Conservation (phyloP, 2,888 invertebrate species). For the Pyrrhosoma nymphula region DNA sequence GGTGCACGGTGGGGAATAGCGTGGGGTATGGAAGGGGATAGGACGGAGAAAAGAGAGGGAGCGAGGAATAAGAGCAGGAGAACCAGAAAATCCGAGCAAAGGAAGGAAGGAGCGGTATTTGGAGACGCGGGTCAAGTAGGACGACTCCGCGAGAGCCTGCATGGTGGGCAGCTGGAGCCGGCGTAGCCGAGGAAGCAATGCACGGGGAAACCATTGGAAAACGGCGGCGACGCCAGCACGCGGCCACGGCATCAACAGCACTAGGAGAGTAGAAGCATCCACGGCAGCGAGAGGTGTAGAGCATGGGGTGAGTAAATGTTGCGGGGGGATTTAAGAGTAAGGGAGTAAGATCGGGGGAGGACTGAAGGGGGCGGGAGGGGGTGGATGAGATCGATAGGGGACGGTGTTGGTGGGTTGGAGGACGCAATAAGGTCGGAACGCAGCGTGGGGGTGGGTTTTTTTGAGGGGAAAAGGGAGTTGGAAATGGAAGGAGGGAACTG, state of each 20-base stretch:
- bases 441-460: not conserved
- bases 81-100: not conserved
- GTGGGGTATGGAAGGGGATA: not conserved
- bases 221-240: not conserved
- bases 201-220: no score
- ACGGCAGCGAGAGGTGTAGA: not conserved
- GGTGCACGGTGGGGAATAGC: not conserved
- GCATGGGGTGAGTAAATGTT: not conserved
- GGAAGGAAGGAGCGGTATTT: no score
- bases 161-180: not conserved
- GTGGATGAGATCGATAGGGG: not conserved
- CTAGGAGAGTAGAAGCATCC: not conserved
- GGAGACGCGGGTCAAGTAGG: not conserved
- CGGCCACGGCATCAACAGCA: not conserved
- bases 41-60: not conserved
- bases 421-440: not conserved
- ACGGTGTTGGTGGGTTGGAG: not conserved
- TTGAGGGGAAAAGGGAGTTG: not conserved
- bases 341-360: no score
- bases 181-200: not conserved
- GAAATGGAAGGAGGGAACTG: not conserved
- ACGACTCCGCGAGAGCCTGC: not conserved
- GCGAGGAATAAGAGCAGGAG: not conserved
- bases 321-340: not conserved
- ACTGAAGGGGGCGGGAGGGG: not conserved